These are phyloP conservation scores for Carassius carassius DNA, from an alignment of 2,113 vertebrate species.

Conservation along the genomic window DNA sequence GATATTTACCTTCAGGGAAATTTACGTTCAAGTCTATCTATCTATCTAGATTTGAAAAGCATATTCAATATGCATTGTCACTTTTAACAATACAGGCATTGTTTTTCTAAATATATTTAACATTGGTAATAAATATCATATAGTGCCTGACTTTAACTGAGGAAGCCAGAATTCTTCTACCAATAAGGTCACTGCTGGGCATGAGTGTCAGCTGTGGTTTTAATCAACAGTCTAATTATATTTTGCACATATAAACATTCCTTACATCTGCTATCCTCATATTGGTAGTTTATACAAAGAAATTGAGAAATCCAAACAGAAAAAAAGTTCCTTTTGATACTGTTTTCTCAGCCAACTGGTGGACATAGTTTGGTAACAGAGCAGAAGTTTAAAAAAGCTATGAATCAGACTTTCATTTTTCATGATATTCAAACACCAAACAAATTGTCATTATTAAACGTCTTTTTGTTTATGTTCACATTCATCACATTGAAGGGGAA, in stretches of 20 bases:
- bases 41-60: neutral
- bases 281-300: neutral
- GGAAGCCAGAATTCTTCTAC: neutral
- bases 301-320: neutral
- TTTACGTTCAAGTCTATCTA: neutral
- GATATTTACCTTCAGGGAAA: neutral
- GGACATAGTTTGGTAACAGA: neutral
- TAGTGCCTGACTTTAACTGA: neutral
- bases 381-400: neutral
- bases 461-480: neutral
- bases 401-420: neutral
- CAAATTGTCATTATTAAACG: neutral
- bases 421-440: neutral
- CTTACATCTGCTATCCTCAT: slow-evolving; percentile 10
- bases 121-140: neutral
- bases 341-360: neutral
- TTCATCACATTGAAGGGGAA: too few relatives aligned
- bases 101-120: neutral
- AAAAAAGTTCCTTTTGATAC: neutral
- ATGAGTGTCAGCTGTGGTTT: neutral
- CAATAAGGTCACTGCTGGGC: neutral
- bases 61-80: neutral
- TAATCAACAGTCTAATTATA: slow-evolving; percentile 10
- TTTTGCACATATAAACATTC: slow-evolving; percentile 8
- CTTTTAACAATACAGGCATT: neutral